Conservation (phyloP, 1,140 invertebrate genomes). For the Helicoverpa armigera region DNA sequence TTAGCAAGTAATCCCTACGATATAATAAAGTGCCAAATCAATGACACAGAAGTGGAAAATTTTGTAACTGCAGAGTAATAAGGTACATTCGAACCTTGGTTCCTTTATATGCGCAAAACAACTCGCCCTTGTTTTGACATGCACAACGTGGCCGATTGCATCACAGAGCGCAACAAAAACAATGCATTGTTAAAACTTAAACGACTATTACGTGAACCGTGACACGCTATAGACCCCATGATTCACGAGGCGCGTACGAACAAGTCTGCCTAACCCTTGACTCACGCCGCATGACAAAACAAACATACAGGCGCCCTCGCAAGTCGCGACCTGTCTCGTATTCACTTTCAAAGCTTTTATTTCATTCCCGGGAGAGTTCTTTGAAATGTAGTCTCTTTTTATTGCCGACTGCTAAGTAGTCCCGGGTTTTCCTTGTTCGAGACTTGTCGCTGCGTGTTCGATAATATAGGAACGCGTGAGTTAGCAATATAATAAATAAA, state of each 20-base stretch:
- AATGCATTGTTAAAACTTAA: conserved; percentile 2
- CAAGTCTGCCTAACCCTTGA: conserved; percentile 28
- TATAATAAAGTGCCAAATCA: background rate
- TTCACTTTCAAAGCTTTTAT: conserved; percentile 40
- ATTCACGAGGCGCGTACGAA: conserved; percentile 16
- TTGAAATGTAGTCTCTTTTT: conserved; percentile 32
- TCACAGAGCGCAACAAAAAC: conserved; percentile 8
- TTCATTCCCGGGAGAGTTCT: conserved; percentile 29
- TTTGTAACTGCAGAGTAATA: no score
- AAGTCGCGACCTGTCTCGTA: conserved; percentile 38
- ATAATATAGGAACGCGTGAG: conserved; percentile 8
- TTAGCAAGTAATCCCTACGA: no score
- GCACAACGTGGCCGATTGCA: conserved; percentile 12
- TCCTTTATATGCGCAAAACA: no score
- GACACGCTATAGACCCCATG: background rate
- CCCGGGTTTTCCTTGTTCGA: conserved; percentile 31
- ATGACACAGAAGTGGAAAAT: background rate
- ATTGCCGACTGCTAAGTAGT: conserved; percentile 15
- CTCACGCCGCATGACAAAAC: conserved; percentile 6
- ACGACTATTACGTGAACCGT: conserved; percentile 7
- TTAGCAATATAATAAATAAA: background rate
- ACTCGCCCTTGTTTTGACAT: background rate
- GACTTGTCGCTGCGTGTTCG: conserved; percentile 8
- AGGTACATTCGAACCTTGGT: background rate
- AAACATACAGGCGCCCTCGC: conserved; percentile 7